phyloP scores from a whole-genome alignment of 2,797 vertebrate species.

The Botia almorhae region DNA sequence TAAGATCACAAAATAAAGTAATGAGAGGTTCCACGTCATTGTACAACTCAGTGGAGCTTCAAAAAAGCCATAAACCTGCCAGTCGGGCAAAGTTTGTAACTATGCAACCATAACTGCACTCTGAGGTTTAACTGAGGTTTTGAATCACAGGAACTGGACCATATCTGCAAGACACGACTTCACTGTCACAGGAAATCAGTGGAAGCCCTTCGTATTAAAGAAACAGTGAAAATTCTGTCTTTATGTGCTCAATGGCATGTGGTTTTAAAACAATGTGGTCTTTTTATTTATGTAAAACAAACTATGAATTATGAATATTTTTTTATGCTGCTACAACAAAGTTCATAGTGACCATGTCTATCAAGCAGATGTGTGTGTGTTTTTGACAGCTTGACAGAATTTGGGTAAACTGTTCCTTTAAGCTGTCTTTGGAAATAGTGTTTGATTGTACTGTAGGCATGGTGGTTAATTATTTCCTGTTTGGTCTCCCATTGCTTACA shows the following conservation, averaged over 20 bases:
- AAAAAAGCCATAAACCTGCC: slow-evolving; percentile 38
- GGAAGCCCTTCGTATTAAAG: slow-evolving; percentile 56
- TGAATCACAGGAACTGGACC: slow-evolving; percentile 27
- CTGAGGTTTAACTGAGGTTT: slow-evolving; percentile 27
- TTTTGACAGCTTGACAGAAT: not conserved
- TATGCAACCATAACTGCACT: slow-evolving; percentile 28
- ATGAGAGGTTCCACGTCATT: slow-evolving; percentile 21
- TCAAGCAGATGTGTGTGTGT: not conserved
- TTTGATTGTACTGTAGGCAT: slow-evolving; percentile 75
- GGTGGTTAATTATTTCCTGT: slow-evolving; percentile 80
- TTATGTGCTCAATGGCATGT: too few species aligned
- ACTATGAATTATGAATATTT: not conserved
- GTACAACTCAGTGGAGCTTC: too few species aligned
- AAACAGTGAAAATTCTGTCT: not conserved
- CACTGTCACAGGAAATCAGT: slow-evolving; percentile 49
- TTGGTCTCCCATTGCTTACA: slow-evolving; percentile 74
- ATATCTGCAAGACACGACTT: slow-evolving; percentile 32
- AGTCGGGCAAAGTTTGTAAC: slow-evolving; percentile 1
- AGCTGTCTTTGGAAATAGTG: slow-evolving; percentile 65
- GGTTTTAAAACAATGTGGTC: too few species aligned
- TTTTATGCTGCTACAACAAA: not conserved
- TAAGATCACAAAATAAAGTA: slow-evolving; percentile 1
- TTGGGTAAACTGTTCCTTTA: slow-evolving; percentile 22
- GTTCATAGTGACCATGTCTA: not conserved
- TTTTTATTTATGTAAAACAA: not conserved